Evolutionary conservation across 1,140 invertebrate genomes (phyloP).

Genomic region (Bactericera cockerelli): DNA sequence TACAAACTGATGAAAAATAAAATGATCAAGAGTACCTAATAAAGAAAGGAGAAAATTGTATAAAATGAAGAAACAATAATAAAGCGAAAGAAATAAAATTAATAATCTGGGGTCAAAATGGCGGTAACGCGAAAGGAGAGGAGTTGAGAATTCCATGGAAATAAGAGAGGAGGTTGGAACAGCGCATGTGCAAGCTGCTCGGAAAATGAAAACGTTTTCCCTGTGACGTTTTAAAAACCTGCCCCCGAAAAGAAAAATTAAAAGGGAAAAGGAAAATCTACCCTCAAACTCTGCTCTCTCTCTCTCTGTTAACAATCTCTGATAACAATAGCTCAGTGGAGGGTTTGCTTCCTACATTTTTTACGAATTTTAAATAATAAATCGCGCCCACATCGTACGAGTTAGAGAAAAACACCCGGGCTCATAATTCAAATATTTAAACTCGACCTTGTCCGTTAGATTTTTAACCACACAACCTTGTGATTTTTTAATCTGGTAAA

Average conservation of each 20-base stretch:
- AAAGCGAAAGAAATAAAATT: conserved; percentile 1
- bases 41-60: no score
- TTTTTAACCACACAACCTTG: no score
- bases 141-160: conserved; percentile 1
- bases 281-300: no score
- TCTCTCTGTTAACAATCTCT: not conserved
- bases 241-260: not conserved
- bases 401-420: no score
- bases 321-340: conserved; percentile 7
- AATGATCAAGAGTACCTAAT: no score
- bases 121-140: not conserved
- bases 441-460: no score
- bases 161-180: not conserved
- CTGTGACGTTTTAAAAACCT: conserved; percentile 1
- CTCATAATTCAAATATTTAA: no score
- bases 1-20: no score
- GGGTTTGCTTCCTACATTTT: not conserved
- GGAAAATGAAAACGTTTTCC: conserved; percentile 4
- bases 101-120: conserved; percentile 6
- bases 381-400: not conserved
- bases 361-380: not conserved
- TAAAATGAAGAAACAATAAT: not conserved
- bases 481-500: no score
- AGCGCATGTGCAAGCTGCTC: not conserved
- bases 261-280: conserved; percentile 5